Conservation (phyloP, 2,888 invertebrate genomes). For the Acleris laterana region DNA sequence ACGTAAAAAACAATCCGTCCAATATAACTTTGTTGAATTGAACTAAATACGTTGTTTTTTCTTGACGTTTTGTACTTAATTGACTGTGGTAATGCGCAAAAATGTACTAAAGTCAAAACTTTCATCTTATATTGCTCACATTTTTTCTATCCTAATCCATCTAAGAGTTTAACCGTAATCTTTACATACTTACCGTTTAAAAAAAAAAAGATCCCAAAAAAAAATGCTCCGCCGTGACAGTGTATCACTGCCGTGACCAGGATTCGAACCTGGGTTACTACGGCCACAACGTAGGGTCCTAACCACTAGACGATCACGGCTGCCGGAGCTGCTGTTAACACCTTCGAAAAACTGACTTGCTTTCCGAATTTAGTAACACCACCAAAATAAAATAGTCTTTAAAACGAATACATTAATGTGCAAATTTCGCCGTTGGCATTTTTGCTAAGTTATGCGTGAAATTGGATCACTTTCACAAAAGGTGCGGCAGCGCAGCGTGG, state of each 20-base stretch:
- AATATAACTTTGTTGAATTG: no score
- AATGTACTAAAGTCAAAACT: no score
- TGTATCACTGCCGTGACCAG: slow-evolving; percentile 68
- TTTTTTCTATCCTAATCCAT: no score
- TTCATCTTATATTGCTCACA: no score
- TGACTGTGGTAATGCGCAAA: no score
- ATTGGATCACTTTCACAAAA: slow-evolving; percentile 30
- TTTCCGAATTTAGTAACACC: neutral
- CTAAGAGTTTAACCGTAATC: no score
- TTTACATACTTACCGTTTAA: no score
- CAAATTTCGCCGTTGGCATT: slow-evolving; percentile 5
- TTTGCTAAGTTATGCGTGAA: slow-evolving; percentile 21
- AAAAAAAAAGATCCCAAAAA: slow-evolving; percentile 34
- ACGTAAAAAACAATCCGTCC: no score
- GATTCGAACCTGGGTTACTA: slow-evolving; percentile 81
- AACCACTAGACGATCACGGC: slow-evolving; percentile 91
- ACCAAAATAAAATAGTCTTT: slow-evolving; percentile 12
- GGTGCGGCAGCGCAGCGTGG: slow-evolving; percentile 6
- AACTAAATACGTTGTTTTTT: no score
- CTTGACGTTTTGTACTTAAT: no score
- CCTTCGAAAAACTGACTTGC: slow-evolving; percentile 16
- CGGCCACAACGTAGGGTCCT: slow-evolving; percentile 90
- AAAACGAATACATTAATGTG: slow-evolving; percentile 2
- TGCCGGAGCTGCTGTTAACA: slow-evolving; percentile 61
- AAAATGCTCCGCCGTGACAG: slow-evolving; percentile 59